These are phyloP conservation scores for Alouatta palliata DNA, from an alignment of 2,113 vertebrate genomes.

Conservation along the genomic window DNA sequence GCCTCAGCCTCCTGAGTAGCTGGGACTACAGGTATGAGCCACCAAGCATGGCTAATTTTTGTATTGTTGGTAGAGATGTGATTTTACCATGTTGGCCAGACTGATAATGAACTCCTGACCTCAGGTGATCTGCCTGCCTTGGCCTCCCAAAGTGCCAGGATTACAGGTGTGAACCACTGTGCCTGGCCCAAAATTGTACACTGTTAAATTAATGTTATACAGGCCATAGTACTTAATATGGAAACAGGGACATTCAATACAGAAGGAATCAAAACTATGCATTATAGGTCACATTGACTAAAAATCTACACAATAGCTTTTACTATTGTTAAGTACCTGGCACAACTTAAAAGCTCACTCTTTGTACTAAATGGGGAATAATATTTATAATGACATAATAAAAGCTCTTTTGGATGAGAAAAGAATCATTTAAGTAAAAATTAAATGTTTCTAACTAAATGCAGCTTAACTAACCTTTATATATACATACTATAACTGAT, in stretches of 20 bases:
- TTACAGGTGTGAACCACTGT: too few relatives aligned
- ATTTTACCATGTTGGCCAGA: too few relatives aligned
- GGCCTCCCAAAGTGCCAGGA: too few relatives aligned
- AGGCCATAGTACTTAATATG: not conserved
- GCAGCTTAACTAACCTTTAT: conserved; percentile 38
- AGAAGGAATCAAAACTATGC: not conserved
- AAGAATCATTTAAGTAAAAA: conserved; percentile 12
- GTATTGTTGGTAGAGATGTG: too few relatives aligned
- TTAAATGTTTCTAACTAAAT: conserved; percentile 53
- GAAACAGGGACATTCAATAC: not conserved
- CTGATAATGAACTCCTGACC: too few relatives aligned
- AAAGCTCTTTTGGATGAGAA: conserved; percentile 26
- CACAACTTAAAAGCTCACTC: conserved; percentile 48
- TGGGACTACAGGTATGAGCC: too few relatives aligned
- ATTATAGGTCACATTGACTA: not conserved
- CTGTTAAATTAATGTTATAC: not conserved
- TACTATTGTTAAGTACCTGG: not conserved
- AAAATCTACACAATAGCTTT: conserved; percentile 30
- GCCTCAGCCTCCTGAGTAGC: too few relatives aligned
- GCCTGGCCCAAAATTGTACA: not conserved
- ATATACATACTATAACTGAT: not conserved
- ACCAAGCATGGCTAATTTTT: too few relatives aligned
- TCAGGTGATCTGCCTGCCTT: too few relatives aligned
- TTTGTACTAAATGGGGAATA: not conserved
- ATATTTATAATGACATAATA: not conserved